These are phyloP conservation scores for Himalopsyche anomala DNA, from an alignment of 2,888 invertebrate species.

Conservation along the genomic window DNA sequence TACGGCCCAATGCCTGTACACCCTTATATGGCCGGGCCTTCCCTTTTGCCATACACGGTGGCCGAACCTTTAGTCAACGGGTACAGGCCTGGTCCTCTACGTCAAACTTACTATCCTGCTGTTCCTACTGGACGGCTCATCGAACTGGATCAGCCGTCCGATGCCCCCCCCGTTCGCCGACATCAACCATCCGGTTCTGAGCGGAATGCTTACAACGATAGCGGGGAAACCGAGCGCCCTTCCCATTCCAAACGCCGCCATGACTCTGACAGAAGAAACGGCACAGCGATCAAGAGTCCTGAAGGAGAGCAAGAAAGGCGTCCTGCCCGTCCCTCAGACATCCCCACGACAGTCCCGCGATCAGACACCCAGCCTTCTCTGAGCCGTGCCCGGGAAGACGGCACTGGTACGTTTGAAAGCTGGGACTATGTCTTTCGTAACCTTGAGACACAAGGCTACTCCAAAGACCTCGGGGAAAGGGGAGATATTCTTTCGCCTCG, in stretches of 20 bases:
- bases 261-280: slow-evolving; percentile 60
- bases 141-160: slow-evolving; percentile 78
- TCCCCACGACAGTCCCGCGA: slow-evolving; percentile 70
- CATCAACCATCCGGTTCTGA: slow-evolving; percentile 66
- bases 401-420: slow-evolving; percentile 82
- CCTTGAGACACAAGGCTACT: slow-evolving; percentile 84
- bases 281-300: slow-evolving; percentile 47
- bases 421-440: slow-evolving; percentile 90
- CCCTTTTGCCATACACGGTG: slow-evolving; percentile 71
- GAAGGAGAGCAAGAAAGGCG: slow-evolving; percentile 61
- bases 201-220: slow-evolving; percentile 68
- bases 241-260: slow-evolving; percentile 52
- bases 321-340: slow-evolving; percentile 63
- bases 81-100: slow-evolving; percentile 69
- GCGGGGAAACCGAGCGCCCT: slow-evolving; percentile 63
- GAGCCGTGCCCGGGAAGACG: slow-evolving; percentile 80
- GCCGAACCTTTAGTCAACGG: slow-evolving; percentile 74
- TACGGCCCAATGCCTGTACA: slow-evolving; percentile 73
- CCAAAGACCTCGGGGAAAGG: slow-evolving; percentile 80
- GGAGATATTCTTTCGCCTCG: slow-evolving; percentile 80
- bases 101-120: slow-evolving; percentile 73
- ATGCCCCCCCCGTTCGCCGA: slow-evolving; percentile 70
- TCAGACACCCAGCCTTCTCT: slow-evolving; percentile 75
- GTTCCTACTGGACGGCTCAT: slow-evolving; percentile 84
- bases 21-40: slow-evolving; percentile 74